These are phyloP conservation scores for Dryas iulia DNA, from an alignment of 1,140 invertebrate species.

Conservation along the genomic window DNA sequence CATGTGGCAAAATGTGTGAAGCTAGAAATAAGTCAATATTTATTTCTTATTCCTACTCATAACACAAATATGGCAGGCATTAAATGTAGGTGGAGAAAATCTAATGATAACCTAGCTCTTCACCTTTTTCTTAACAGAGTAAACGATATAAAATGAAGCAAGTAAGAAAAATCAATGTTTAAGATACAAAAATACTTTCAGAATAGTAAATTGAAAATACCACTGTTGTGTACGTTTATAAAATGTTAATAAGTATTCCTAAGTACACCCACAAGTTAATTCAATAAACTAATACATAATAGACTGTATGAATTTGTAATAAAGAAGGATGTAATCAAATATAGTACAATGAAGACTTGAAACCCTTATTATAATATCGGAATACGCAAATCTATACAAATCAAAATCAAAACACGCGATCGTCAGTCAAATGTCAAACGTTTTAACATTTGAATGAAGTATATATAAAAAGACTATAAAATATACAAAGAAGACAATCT, in stretches of 20 bases:
- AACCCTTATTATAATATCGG: neutral
- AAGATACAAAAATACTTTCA: too few species aligned
- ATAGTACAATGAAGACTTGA: neutral
- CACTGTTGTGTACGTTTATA: too few species aligned
- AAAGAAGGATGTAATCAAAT: neutral
- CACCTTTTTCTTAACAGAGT: too few species aligned
- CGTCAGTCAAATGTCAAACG: constrained; percentile 45
- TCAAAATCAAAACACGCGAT: constrained; percentile 29
- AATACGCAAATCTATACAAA: constrained; percentile 22
- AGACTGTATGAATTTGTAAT: neutral
- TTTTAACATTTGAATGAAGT: constrained; percentile 41
- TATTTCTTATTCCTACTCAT: too few species aligned
- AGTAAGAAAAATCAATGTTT: too few species aligned
- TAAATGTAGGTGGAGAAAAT: too few species aligned
- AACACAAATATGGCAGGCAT: too few species aligned
- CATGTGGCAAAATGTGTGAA: too few species aligned
- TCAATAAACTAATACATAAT: neutral
- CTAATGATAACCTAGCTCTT: too few species aligned
- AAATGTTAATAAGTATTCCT: neutral
- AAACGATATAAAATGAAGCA: too few species aligned
- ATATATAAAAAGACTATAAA: constrained; percentile 27
- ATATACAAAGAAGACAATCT: constrained; percentile 51
- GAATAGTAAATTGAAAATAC: too few species aligned
- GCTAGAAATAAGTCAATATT: too few species aligned
- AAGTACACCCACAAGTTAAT: neutral